Base-by-base conservation (phyloP, 2,888 invertebrate genomes). In the Plusia festucae region DNA sequence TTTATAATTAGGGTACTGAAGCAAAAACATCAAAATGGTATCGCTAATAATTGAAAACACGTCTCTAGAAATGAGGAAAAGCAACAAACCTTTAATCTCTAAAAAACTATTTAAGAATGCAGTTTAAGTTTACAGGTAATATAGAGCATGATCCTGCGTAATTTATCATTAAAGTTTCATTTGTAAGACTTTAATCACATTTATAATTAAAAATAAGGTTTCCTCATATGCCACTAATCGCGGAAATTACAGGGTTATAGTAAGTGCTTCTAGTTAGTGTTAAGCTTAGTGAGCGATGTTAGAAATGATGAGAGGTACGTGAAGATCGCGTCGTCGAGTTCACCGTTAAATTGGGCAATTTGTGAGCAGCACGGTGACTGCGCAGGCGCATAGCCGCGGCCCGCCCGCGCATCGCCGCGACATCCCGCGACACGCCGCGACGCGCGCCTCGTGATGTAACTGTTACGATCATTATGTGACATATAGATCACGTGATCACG, bases 271-370 rank as follows among this genome's bases (percentile, higher is more conserved):
- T 73, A 63, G 74, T 82, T 82, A 49, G 46, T 52, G 74, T 69
- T 59, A 62, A 68, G 68, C 60, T 73, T 68, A 65, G 61, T 63
- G 73, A 76, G 60, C 67, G 34, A 78, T 73, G 71, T 71, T 79
- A 81, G 79, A 73, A 84, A 76, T 75, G 82, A 63, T 73, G 62
- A 69, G 68, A 73, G 68, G 63, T 69, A 72, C 72, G 68, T 68
- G 70, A 73, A 78, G 66, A 73, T 70, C 61, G 68, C 59, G 75
- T 70, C 76, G 80, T 55, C 64, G 76, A 71, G 68, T 88, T 87
- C 90, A 91, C 93, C 93, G 94, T 94, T 93, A 94, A 94, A 93
- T 93, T 93, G 91, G 91, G 86, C 91, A 91, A 91, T 94, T 93
- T 91, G 88, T 87, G 88, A 82, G 87, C 86, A 79, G 83, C 82